Conservation (phyloP, 1,140 invertebrate genomes). For the Holcopasites calliopsidis region DNA sequence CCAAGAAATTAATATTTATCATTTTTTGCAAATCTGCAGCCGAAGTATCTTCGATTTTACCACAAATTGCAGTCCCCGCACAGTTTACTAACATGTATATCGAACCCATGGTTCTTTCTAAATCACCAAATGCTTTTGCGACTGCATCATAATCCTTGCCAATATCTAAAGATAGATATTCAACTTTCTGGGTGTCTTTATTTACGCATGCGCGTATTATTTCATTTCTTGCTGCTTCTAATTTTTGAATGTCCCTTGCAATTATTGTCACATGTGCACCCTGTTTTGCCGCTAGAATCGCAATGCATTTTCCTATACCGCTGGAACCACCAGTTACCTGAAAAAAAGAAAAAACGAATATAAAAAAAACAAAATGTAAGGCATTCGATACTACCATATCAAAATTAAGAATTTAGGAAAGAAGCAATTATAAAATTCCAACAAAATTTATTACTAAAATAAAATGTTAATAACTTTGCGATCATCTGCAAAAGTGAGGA, state of each 20-base stretch:
- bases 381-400: too few relatives aligned
- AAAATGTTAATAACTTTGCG: not conserved
- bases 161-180: slow-evolving; percentile 87
- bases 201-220: slow-evolving; percentile 62
- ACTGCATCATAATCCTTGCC: slow-evolving; percentile 83
- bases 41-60: slow-evolving; percentile 90
- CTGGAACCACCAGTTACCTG: slow-evolving; percentile 96
- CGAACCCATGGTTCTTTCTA: slow-evolving; percentile 85
- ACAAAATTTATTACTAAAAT: not conserved
- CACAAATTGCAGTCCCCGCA: slow-evolving; percentile 91
- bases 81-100: slow-evolving; percentile 95
- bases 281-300: slow-evolving; percentile 85
- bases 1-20: slow-evolving; percentile 87
- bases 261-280: slow-evolving; percentile 95
- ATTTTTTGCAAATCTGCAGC: slow-evolving; percentile 85
- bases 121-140: slow-evolving; percentile 81
- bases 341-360: slow-evolving; percentile 2
- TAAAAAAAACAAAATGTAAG: too few relatives aligned
- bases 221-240: slow-evolving; percentile 81
- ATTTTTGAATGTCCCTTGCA: slow-evolving; percentile 87
- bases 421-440: not conserved
- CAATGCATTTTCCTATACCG: slow-evolving; percentile 94
- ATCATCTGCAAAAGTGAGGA: too few relatives aligned
- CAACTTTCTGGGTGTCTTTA: slow-evolving; percentile 83
- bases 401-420: not conserved